Evolutionary conservation across 2,888 invertebrate genomes (phyloP).

Genomic region (Chaetogeoica ovagalla): DNA sequence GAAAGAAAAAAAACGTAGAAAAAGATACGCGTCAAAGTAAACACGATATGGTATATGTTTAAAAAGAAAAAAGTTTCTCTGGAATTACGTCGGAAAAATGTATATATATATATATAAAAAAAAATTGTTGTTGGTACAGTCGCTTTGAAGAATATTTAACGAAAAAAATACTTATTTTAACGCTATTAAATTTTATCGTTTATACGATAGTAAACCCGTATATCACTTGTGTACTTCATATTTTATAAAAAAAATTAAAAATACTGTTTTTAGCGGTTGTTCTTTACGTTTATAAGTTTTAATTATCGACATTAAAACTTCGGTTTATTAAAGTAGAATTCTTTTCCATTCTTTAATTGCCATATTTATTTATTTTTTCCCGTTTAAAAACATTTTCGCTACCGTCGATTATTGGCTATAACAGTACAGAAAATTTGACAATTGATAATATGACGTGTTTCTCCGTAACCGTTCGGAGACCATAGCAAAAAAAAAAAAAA

Average conservation of each 20-base stretch:
- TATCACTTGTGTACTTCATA: not conserved
- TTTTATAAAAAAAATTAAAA: not conserved
- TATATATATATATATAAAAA: no score
- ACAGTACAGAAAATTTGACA: no score
- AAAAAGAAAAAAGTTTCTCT: constrained; percentile 17
- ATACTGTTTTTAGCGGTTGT: no score
- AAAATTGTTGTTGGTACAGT: not conserved
- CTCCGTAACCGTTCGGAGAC: no score
- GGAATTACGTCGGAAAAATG: not conserved
- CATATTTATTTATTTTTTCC: no score
- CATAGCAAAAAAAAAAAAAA: no score
- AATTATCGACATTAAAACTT: not conserved
- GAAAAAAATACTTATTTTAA: not conserved
- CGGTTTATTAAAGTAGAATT: not conserved
- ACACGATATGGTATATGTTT: not conserved
- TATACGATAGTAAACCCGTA: not conserved
- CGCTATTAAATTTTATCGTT: not conserved
- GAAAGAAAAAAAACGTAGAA: not conserved
- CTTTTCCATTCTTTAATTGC: no score
- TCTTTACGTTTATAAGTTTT: not conserved
- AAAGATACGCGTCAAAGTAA: constrained; percentile 21
- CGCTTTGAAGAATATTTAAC: constrained; percentile 12
- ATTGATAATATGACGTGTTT: no score
- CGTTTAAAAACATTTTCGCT: no score
- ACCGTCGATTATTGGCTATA: no score